Base-by-base conservation (phyloP, 2,113 vertebrate species). In the Sprattus sprattus region DNA sequence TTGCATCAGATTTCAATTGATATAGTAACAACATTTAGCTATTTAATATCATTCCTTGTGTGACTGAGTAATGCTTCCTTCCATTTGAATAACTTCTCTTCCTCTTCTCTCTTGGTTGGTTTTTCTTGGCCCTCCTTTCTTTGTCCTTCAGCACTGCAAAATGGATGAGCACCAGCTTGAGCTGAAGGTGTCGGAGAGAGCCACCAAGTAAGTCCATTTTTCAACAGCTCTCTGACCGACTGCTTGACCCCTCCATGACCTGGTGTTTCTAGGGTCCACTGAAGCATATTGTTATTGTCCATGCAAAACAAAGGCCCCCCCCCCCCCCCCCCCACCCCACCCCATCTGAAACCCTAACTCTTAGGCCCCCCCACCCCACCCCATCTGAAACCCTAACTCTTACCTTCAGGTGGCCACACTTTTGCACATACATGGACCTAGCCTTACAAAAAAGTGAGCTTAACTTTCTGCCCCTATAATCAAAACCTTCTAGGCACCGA, bases 121-220 rank as follows among this genome's bases (percentile, higher is more conserved):
- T 28, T 67, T 8, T n/a, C 78, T 16, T 8, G 15, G 64, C 45
- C 84, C 45, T 82, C 44, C 86, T 45, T 91, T 87, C 90, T 45
- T 86, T 91, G 32, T 0, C 81, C 86, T 20, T 0, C 78, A 99
- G 98, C 96, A 96, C 89, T 97, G 95, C 57, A 81, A 83, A 5
- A 93, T 99, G 81, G 97, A 99, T 0, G 94, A 93, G 83, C 97
- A 99, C 87, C 95, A 96, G 83, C 91, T 99, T 89, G 97, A 99
- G 87, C 91, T 99, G 86, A 97, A 97, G 92, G 94, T 99, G 88
- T 99, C 98, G 0, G 97, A 99, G 87, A 94, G 96, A 90, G 98
- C 96, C 87, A 87, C 94, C 64, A 97, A 93, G 98, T 99, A 92
- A 95, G 95, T 93, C 32, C 81, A 22, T 25, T 28, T 45, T 18